phyloP scores from a whole-genome alignment of 2,888 invertebrate genomes.

The Trilocha varians region DNA sequence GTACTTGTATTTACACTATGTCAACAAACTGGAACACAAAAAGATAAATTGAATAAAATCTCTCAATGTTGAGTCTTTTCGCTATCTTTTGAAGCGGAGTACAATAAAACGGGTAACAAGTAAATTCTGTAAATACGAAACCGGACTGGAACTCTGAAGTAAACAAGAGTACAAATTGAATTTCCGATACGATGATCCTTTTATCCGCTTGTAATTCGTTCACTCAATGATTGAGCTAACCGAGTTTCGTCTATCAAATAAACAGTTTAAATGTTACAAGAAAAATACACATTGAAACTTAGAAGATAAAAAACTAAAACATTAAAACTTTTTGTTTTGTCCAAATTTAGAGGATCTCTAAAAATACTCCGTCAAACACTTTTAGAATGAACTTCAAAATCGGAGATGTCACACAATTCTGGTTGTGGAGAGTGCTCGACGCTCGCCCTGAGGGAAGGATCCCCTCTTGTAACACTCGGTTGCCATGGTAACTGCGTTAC shows the following conservation, averaged over 20 bases:
- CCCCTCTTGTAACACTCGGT: slow-evolving; percentile 49
- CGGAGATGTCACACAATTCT: slow-evolving; percentile 44
- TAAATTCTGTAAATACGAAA: neutral
- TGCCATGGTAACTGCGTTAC: slow-evolving; percentile 51
- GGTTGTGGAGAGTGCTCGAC: slow-evolving; percentile 46
- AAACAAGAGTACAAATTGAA: slow-evolving; percentile 11
- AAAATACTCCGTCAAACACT: neutral
- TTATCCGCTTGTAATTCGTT: slow-evolving; percentile 3
- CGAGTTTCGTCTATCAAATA: neutral
- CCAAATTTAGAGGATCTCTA: neutral
- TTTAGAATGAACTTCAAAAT: slow-evolving; percentile 16
- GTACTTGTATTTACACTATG: no score
- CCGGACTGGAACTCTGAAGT: neutral
- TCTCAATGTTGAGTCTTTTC: no score
- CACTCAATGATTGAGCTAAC: neutral
- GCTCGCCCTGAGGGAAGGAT: slow-evolving; percentile 42
- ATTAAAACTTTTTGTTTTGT: neutral
- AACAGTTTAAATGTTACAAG: neutral
- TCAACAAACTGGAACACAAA: no score
- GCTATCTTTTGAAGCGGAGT: no score
- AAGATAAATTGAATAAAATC: no score
- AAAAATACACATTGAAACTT: neutral
- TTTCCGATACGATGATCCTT: slow-evolving; percentile 10
- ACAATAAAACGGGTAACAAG: no score
- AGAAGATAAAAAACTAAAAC: neutral